phyloP scores from a whole-genome alignment of 92 coral and sea anemone species.

The Siderastrea siderea region DNA sequence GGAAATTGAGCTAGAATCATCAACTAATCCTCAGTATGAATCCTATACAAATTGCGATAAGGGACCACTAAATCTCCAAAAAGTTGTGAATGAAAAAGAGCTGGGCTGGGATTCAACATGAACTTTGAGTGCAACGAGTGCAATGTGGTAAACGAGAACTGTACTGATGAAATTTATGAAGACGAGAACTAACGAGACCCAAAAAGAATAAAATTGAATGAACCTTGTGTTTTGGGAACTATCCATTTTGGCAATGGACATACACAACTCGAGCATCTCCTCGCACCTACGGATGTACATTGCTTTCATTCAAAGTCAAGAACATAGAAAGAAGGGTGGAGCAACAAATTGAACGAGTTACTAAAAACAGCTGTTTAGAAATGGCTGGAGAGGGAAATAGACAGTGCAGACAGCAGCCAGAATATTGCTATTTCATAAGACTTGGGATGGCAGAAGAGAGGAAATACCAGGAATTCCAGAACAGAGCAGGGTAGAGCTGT shows the following conservation, averaged over 20 bases:
- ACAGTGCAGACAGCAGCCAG: background rate
- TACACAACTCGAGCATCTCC: conserved; percentile 19
- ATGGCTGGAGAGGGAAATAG: conserved; percentile 9
- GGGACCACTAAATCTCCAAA: conserved; percentile 11
- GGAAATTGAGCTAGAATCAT: background rate
- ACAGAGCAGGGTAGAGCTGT: conserved; percentile 24
- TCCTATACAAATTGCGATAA: background rate
- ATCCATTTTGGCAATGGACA: conserved; percentile 39
- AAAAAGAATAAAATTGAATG: conserved; percentile 10
- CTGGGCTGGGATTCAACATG: conserved; percentile 9
- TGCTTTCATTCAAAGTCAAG: background rate
- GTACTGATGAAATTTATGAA: conserved; percentile 15
- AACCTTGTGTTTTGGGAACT: conserved; percentile 11
- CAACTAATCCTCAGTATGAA: background rate
- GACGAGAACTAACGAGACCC: background rate
- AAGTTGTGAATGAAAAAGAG: conserved; percentile 1
- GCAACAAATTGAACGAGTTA: conserved; percentile 9
- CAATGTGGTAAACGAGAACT: background rate
- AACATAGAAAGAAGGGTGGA: no score
- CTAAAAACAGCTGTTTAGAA: background rate
- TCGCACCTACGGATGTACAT: conserved; percentile 22
- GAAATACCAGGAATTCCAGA: conserved; percentile 21
- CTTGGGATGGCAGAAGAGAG: conserved; percentile 41
- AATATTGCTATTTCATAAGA: conserved; percentile 24
- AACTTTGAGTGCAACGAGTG: background rate